phyloP scores from a whole-genome alignment of 2,888 invertebrate species.

The Glyphotaelius pellucidus region DNA sequence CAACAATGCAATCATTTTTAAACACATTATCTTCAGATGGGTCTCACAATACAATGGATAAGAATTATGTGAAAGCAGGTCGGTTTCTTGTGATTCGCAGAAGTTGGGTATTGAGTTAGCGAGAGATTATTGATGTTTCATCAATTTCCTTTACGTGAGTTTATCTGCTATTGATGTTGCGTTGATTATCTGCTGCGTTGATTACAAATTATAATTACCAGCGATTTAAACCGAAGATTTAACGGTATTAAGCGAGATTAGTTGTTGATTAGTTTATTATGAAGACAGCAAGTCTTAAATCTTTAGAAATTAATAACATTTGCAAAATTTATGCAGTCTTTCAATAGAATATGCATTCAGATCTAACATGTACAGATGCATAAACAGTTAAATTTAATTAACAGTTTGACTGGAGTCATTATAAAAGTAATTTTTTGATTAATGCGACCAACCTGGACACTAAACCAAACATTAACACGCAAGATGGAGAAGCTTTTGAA shows the following conservation, averaged over 20 bases:
- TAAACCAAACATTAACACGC: not conserved
- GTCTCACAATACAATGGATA: conserved; percentile 22
- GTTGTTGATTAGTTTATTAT: not conserved
- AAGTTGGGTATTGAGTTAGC: not conserved
- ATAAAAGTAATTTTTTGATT: not conserved
- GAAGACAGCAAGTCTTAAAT: not conserved
- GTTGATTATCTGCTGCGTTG: not conserved
- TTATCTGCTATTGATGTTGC: not conserved
- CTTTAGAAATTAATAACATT: not conserved
- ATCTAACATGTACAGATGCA: not conserved
- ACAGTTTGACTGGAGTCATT: not conserved
- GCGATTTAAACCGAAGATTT: not conserved
- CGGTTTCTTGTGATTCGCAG: not conserved
- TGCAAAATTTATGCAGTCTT: not conserved
- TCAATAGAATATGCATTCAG: not conserved
- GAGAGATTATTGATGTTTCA: conserved; percentile 11
- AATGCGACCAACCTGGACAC: not conserved
- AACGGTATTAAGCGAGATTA: not conserved
- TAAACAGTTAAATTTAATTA: not conserved
- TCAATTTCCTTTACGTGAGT: not conserved
- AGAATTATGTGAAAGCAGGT: conserved; percentile 28
- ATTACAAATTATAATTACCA: not conserved
- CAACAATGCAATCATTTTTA: conserved; percentile 15
- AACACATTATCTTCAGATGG: conserved; percentile 4
- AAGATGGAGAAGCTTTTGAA: not conserved